Evolutionary conservation across 2,797 vertebrate genomes (phyloP).

Genomic region (Falco berigora): DNA sequence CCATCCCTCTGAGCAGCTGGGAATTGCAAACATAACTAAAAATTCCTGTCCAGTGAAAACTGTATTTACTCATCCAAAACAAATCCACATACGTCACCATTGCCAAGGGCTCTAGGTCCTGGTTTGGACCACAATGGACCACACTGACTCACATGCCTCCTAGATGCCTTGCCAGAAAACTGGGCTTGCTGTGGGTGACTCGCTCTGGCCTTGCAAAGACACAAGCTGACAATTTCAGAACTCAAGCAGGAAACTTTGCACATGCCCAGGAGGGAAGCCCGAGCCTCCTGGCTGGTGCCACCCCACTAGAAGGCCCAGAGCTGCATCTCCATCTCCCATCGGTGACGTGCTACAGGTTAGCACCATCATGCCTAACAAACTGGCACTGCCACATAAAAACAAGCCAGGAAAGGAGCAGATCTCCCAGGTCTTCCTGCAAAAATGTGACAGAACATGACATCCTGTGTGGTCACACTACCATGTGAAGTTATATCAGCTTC

Average conservation of each 20-base stretch:
- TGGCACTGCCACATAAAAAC: accelerated
- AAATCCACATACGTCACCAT: neutral
- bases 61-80: slow-evolving; percentile 3
- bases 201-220: neutral
- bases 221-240: neutral
- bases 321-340: neutral
- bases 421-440: neutral
- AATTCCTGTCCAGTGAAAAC: slow-evolving; percentile 19
- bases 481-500: neutral
- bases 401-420: neutral
- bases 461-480: neutral
- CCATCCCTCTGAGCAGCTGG: slow-evolving; percentile 1
- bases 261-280: neutral
- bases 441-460: neutral
- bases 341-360: neutral
- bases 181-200: neutral
- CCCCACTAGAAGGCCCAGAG: neutral
- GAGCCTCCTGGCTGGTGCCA: neutral
- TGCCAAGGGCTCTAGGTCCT: neutral
- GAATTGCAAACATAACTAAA: neutral
- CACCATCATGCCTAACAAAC: accelerated
- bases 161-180: neutral
- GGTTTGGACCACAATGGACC: neutral
- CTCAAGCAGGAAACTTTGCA: neutral
- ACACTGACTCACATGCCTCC: neutral